Evolutionary conservation across 2,797 vertebrate species (phyloP), one percentile per base, ranked within the genome.

Genomic region (Mus spretus): DNA sequence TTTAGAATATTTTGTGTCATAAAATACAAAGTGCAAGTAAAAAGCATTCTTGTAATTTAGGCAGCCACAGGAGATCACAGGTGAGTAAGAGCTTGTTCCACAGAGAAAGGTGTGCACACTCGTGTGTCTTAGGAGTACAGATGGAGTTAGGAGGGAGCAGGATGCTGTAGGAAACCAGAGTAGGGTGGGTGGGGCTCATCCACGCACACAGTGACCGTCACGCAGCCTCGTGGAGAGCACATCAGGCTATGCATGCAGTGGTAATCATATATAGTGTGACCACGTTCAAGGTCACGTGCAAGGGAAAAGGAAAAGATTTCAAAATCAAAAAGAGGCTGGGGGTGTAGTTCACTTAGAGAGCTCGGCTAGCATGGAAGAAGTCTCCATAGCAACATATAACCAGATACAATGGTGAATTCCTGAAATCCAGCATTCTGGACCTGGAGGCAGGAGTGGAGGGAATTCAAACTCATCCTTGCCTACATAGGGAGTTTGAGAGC

Each of bases 141-240:
- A 4, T 57, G 17, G 11, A 57, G 55, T 44, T 34, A 1, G 65
- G 9, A 28, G 37, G 50, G 6, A 28, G 37, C 44, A 75, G 47
- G 19, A 11, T 13, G 55, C 82, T 47, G 5, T 9, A 53, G 77
- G 92, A 91, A 87, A 44, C 61, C 37, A 44, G 8, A 65, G 20
- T n/a, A 61, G 26, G 12, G 7, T 65, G 19, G 81, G 20, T 61
- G 15, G 83, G 31, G 72, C 57, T 57, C 12, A 57, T 57, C 31
- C 15, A 0, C 0, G 0, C 13, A 8, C 37, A 11, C 10, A 20
- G 9, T 20, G 20, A 74, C 53, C 44, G 19, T 9, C 12, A 57
- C 74, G 72, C 59, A 93, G 20, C 91, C 28, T 61, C 77, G 31
- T 22, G 19, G 22, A 8, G 55, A 78, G 47, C 24, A 26, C 26